These are phyloP conservation scores for Leptinotarsa rubiginosa DNA, from an alignment of 2,888 invertebrate genomes.

Conservation along the genomic window DNA sequence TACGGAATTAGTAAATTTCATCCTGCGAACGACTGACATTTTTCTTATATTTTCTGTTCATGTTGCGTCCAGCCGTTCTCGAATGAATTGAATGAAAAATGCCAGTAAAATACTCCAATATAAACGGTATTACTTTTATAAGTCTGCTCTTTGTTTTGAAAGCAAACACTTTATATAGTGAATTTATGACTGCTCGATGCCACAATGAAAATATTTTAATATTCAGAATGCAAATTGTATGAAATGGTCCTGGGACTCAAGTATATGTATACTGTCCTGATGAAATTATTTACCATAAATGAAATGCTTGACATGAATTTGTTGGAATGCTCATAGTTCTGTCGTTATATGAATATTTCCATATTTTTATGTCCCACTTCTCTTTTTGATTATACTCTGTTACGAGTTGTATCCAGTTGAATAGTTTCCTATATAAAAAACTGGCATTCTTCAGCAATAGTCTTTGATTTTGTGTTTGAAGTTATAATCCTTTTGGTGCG, in stretches of 20 bases:
- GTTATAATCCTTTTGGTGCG: no score
- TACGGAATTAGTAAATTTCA: no score
- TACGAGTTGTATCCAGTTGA: no score
- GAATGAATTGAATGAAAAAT: neutral
- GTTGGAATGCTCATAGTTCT: neutral
- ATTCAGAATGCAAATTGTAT: conserved; percentile 50
- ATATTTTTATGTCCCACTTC: no score
- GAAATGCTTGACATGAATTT: no score
- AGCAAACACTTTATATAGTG: conserved; percentile 45
- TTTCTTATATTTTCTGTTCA: no score
- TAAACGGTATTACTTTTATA: neutral
- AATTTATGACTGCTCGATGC: conserved; percentile 39
- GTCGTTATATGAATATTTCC: neutral
- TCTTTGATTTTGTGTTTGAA: neutral
- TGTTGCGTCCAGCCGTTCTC: neutral
- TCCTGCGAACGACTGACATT: no score
- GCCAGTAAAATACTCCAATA: neutral
- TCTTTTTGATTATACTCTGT: no score
- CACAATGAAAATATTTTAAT: conserved; percentile 42
- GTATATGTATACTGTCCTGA: neutral
- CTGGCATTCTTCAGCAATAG: no score
- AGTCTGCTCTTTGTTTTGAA: conserved; percentile 6
- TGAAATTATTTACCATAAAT: neutral
- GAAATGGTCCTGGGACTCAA: conserved; percentile 5
- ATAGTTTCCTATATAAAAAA: no score